Conservation (phyloP, 1,140 invertebrate species). For the Rhyzopertha dominica region DNA sequence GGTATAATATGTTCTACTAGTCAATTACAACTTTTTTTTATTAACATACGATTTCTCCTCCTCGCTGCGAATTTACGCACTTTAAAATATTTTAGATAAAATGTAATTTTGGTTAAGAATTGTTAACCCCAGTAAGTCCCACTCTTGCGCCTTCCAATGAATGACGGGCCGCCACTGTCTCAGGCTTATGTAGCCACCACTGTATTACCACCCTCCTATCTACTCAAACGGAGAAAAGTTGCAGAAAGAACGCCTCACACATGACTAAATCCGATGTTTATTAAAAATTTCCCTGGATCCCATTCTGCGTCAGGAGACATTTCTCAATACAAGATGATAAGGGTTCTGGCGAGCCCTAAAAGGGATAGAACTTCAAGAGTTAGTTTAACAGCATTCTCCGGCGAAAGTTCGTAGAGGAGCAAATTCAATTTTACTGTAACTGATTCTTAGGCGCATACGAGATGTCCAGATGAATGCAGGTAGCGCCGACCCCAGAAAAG, state of each 20-base stretch:
- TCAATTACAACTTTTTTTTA: too few relatives aligned
- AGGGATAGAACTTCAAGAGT: slow-evolving; percentile 16
- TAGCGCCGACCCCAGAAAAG: background rate
- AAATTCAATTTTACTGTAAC: slow-evolving; percentile 30
- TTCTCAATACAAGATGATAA: background rate
- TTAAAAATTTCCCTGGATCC: slow-evolving; percentile 2
- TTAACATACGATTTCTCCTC: too few relatives aligned
- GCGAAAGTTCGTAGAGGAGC: slow-evolving; percentile 15
- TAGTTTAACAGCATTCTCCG: slow-evolving; percentile 21
- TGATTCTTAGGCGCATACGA: slow-evolving; percentile 19
- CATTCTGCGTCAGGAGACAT: background rate
- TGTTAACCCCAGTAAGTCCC: too few relatives aligned
- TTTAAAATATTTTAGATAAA: too few relatives aligned
- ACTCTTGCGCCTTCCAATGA: too few relatives aligned
- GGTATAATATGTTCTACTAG: too few relatives aligned
- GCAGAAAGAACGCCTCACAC: background rate
- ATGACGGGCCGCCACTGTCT: too few relatives aligned
- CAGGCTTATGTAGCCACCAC: too few relatives aligned
- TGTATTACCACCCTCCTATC: too few relatives aligned
- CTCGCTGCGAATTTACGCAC: too few relatives aligned
- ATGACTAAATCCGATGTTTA: slow-evolving; percentile 3
- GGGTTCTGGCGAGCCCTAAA: background rate
- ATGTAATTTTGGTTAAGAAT: too few relatives aligned
- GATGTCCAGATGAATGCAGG: slow-evolving; percentile 11
- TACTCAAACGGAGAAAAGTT: slow-evolving; percentile 5